Evolutionary conservation across 2,888 invertebrate species (phyloP).

Genomic region (Chloromyia formosa): DNA sequence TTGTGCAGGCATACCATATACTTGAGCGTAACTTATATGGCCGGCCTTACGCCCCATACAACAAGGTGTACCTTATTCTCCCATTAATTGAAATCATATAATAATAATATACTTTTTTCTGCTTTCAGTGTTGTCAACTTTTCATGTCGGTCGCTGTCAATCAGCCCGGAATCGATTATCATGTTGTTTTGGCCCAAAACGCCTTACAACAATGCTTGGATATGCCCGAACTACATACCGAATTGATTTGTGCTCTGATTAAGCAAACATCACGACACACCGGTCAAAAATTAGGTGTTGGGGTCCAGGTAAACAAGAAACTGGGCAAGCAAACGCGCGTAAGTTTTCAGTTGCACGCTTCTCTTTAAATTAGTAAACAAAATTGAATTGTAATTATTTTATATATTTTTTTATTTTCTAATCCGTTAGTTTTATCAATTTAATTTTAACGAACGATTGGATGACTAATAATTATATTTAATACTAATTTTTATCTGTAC

Average conservation of each 20-base stretch:
- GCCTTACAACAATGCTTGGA: slow-evolving; percentile 92
- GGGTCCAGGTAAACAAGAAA: slow-evolving; percentile 84
- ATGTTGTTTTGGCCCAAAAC: slow-evolving; percentile 96
- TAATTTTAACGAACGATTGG: neutral
- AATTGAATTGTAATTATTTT: slow-evolving; percentile 14
- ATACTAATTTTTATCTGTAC: neutral
- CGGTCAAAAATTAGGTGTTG: slow-evolving; percentile 81
- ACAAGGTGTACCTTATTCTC: too few species aligned
- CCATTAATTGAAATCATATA: too few species aligned
- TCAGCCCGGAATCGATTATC: slow-evolving; percentile 95
- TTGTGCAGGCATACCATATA: too few species aligned
- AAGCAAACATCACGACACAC: slow-evolving; percentile 92
- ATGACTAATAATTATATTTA: neutral
- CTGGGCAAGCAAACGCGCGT: slow-evolving; percentile 71
- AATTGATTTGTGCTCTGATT: slow-evolving; percentile 89
- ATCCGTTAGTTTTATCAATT: neutral
- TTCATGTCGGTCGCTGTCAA: slow-evolving; percentile 97
- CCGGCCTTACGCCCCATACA: too few species aligned
- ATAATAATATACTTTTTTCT: too few species aligned
- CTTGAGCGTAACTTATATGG: too few species aligned
- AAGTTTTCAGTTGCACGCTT: slow-evolving; percentile 71
- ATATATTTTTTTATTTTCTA: neutral
- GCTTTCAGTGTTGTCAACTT: slow-evolving; percentile 85
- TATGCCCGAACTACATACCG: slow-evolving; percentile 89
- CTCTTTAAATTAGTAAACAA: slow-evolving; percentile 50